These are phyloP conservation scores for Dendrocopos noguchii DNA, from an alignment of 2,113 vertebrate genomes.

Conservation along the genomic window DNA sequence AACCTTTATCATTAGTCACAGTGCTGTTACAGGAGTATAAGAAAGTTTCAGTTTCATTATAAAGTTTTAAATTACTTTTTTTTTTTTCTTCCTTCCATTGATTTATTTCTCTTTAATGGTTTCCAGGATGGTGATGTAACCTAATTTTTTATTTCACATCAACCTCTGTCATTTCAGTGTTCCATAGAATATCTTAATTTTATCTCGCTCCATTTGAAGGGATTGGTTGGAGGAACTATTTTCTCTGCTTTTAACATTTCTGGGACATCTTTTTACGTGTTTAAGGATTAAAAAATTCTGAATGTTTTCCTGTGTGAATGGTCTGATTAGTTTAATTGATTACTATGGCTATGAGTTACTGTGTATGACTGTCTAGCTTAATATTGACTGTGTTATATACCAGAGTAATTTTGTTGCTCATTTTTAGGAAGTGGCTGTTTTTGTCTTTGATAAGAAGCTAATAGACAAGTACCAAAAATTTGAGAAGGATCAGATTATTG, in stretches of 20 bases:
- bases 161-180: neutral
- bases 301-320: neutral
- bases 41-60: neutral
- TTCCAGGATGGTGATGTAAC: neutral
- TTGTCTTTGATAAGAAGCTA: constrained; percentile 98
- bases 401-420: constrained; percentile 38
- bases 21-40: neutral
- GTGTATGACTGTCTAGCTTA: neutral
- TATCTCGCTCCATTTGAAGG: neutral
- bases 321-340: neutral
- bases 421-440: constrained; percentile 96
- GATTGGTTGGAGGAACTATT: neutral
- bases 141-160: neutral
- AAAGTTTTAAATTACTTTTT: too few species aligned
- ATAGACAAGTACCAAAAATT: constrained; percentile 97
- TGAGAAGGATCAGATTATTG: constrained; percentile 97
- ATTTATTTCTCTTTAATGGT: neutral
- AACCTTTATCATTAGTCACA: neutral
- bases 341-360: neutral
- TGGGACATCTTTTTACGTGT: neutral
- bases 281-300: neutral
- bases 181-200: neutral
- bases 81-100: neutral
- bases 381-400: neutral
- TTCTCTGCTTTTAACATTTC: neutral